A percentile compares a stretch with the other conserved stretches of the same genome.
Evolutionary conservation across 1,140 invertebrate genomes (phyloP).

Genomic region (Drosophila watanabei): DNA sequence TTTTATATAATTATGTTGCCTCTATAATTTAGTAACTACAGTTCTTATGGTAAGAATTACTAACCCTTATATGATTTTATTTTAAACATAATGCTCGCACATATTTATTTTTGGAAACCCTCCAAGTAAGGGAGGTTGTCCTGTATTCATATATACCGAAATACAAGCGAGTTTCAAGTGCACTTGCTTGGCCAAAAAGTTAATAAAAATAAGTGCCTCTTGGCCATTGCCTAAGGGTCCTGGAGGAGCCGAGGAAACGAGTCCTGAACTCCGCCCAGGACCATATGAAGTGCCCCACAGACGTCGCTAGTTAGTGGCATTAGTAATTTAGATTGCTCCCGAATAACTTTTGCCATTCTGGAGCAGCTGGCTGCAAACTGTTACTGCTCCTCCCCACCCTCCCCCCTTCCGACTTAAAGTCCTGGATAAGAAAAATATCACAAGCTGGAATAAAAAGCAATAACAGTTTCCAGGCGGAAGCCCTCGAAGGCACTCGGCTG

Average conservation of each 20-base stretch:
- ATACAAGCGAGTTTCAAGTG: slow-evolving; percentile 66
- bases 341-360: slow-evolving; percentile 54
- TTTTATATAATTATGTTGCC: background rate
- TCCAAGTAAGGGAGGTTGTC: background rate
- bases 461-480: slow-evolving; percentile 46
- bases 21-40: background rate
- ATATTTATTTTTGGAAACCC: background rate
- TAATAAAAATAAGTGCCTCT: slow-evolving; percentile 82
- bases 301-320: slow-evolving; percentile 58
- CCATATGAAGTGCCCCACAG: slow-evolving; percentile 44
- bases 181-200: slow-evolving; percentile 77
- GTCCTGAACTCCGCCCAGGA: slow-evolving; percentile 14
- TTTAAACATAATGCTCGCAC: background rate
- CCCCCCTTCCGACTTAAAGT: slow-evolving; percentile 26
- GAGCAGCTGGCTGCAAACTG: slow-evolving; percentile 48
- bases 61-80: background rate
- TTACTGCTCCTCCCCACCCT: slow-evolving; percentile 4
- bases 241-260: slow-evolving; percentile 48
- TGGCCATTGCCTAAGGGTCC: slow-evolving; percentile 55
- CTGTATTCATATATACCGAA: slow-evolving; percentile 36
- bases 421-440: slow-evolving; percentile 41
- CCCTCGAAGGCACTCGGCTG: slow-evolving; percentile 51
- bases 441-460: slow-evolving; percentile 42
- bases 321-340: slow-evolving; percentile 70
- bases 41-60: background rate